Evolutionary conservation across 2,113 vertebrate species (phyloP), one percentile per base, ranked within the genome.

Genomic region (Spilogale gracilis): DNA sequence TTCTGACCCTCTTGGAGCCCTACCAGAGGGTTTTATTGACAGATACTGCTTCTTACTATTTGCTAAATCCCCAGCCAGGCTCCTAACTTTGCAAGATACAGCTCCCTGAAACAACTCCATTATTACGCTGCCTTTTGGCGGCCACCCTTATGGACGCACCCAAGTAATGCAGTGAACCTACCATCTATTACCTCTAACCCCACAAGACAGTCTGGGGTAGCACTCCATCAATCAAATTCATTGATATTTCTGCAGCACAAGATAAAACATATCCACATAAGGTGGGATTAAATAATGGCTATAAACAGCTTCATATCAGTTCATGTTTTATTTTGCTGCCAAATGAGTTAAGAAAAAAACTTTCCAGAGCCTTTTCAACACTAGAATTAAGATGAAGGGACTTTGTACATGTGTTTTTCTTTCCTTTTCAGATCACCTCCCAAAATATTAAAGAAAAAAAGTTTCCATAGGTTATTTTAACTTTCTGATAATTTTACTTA

Each of bases 271-370:
- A 81, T 13, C 76, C 58, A 67, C 52, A 60, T 16, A 76, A 43
- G 23, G 43, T 84, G 1, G 52, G 45, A 81, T 50, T 96, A 96
- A 86, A 94, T 17, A 73, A 84, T 38, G 5, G 93, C 90, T 88
- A 61, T 38, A 91, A 88, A 89, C 27, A 91, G 25, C 54, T 73
- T 69, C 38, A 1, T 43, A 84, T 76, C 74, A 94, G 56, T 69
- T 94, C 48, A 92, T 58, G 23, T 58, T n/a, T 84, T 81, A 38
- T 91, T 94, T 91, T 91, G 58, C 32, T 93, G 38, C 48, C 88
- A 96, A 54, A 65, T 88, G 45, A 96, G 6, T 87, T 74, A 91
- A 97, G 78, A 91, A 91, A 87, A 95, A 94, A 76, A 21, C 21
- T 63, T 69, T 80, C 82, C 50, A 58, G 18, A 85, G 73, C 0